Conservation (phyloP, 2,888 invertebrate species). For the Altica lythri region DNA sequence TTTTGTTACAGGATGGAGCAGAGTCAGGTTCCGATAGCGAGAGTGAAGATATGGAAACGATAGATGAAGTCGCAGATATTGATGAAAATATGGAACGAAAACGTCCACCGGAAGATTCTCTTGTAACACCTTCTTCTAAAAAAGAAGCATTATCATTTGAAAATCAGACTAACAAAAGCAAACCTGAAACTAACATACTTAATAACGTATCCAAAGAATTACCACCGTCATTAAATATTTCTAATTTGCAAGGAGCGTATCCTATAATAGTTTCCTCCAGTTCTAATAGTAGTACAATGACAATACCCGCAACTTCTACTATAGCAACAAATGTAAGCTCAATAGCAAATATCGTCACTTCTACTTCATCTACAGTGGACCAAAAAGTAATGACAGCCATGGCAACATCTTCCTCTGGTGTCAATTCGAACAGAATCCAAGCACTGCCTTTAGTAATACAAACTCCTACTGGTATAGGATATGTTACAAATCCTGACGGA, state of each 20-base stretch:
- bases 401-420: too few species aligned
- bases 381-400: too few species aligned
- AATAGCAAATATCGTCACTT: neutral
- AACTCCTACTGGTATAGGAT: slow-evolving; percentile 39
- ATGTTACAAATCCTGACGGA: slow-evolving; percentile 40
- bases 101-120: neutral
- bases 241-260: neutral
- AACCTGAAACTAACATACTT: neutral
- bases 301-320: neutral
- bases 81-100: slow-evolving; percentile 19
- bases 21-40: slow-evolving; percentile 30
- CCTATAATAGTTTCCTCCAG: slow-evolving; percentile 3
- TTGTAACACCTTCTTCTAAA: neutral
- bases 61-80: slow-evolving; percentile 31
- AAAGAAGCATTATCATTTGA: too few species aligned
- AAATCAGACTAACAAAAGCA: neutral
- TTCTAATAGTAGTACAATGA: neutral
- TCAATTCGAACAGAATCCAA: too few species aligned
- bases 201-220: neutral
- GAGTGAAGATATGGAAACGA: slow-evolving; percentile 35
- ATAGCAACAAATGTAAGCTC: too few species aligned
- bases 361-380: neutral
- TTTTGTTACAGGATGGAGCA: slow-evolving; percentile 42
- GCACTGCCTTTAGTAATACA: slow-evolving; percentile 41
- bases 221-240: neutral